Evolutionary conservation across 2,113 vertebrate species (phyloP).

Genomic region (Caranx melampygus): DNA sequence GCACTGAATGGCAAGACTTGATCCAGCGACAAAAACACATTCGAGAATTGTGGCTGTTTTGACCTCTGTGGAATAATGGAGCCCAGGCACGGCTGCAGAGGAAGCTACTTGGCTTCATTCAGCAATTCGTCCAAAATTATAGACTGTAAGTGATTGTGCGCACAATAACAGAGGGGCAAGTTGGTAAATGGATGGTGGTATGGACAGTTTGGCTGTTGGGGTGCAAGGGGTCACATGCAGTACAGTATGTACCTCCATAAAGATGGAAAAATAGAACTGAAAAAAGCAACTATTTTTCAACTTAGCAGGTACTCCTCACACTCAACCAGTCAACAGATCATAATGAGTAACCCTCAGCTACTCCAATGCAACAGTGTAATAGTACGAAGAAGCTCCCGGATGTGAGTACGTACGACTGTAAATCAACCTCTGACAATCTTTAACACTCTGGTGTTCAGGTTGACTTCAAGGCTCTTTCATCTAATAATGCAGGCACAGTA

Average conservation of each 20-base stretch:
- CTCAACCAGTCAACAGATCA: neutral
- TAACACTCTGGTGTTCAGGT: neutral
- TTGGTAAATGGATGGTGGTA: neutral
- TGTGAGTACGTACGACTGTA: neutral
- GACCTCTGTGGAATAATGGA: conserved; percentile 48
- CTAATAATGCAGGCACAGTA: neutral
- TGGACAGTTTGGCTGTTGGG: neutral
- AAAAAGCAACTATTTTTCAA: neutral
- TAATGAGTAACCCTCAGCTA: neutral
- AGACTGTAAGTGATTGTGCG: conserved; percentile 4
- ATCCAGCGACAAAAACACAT: conserved; percentile 56
- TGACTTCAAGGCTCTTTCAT: neutral
- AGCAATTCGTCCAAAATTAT: conserved; percentile 18
- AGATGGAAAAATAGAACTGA: neutral
- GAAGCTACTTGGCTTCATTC: conserved; percentile 40
- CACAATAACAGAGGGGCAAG: neutral
- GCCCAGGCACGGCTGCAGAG: conserved; percentile 8
- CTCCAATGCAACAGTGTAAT: neutral
- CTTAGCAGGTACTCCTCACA: neutral
- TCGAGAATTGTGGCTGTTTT: conserved; percentile 24
- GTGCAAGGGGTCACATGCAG: too few relatives aligned
- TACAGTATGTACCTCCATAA: neutral
- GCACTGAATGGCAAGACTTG: conserved; percentile 50
- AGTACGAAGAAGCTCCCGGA: neutral
- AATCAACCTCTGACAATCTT: neutral